Evolutionary conservation across 2,113 vertebrate species (phyloP), one percentile per base, ranked within the genome.

Genomic region (Xenus cinereus): DNA sequence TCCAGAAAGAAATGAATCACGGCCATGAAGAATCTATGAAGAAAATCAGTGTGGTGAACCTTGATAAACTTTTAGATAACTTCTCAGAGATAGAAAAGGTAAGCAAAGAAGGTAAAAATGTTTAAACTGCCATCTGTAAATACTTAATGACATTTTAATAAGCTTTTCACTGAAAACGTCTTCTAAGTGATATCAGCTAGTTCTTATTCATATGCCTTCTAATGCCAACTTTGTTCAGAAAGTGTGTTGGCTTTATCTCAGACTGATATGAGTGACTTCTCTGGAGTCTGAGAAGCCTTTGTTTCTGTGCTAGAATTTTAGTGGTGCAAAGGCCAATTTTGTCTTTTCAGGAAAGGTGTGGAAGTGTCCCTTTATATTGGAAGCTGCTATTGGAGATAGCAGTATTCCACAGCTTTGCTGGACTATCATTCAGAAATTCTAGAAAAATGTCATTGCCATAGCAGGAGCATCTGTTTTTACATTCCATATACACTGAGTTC

Each of bases 11-110:
- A 84, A 97, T 98, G 96, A 90, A 82, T 96, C 59, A 60, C 23
- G 92, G 28, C 78, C 75, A 18, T 53, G 59, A 97, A 88, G 79
- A 54, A 98, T 91, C 68, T 76, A 93, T 97, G 91, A 97, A 93
- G 78, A 98, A 97, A 96, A 83, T 69, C 23, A 96, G 84, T 46
- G 45, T 69, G 48, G 97, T 99, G 37, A 97, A 99, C 95, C 98
- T 99, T 72, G 98, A 99, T 87, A 98, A 95, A 86, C 98, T 99
- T 79, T 80, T 99, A 81, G 98, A 93, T 53, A 98, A 98, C 54
- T 99, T 99, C 94, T 96, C 88, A 94, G 97, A 98, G 14, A 97
- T 99, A 56, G 99, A 99, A 97, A 98, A 98, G 98, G 99, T 99
- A 98, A 56, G 93, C 59, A 48, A 90, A 84, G 30, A 84, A 77